These are phyloP conservation scores for Mionectes olivaceus DNA, from an alignment of 2,797 vertebrate species.

Conservation along the genomic window DNA sequence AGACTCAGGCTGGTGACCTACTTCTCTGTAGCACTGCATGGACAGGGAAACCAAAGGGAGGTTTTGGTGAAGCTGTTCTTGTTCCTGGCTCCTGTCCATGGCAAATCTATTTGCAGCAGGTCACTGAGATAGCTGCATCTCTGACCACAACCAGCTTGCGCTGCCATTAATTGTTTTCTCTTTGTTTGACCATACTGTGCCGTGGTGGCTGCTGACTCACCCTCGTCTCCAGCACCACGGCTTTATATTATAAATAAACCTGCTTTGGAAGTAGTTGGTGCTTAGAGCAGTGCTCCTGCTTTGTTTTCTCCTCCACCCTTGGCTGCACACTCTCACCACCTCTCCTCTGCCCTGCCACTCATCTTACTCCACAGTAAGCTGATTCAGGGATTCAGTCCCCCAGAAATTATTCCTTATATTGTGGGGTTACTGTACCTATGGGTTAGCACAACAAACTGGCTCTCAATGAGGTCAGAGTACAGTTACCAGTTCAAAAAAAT, in stretches of 20 bases:
- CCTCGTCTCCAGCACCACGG: background rate
- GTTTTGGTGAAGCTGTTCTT: background rate
- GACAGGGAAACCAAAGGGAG: background rate
- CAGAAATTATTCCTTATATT: background rate
- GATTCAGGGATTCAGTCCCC: background rate
- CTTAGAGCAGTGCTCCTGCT: background rate
- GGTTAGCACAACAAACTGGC: background rate
- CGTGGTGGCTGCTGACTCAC: background rate
- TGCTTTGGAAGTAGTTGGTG: background rate
- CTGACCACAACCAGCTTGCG: background rate
- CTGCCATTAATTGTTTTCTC: background rate
- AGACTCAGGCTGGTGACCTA: background rate
- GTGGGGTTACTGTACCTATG: background rate
- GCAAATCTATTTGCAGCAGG: background rate
- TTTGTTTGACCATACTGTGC: background rate
- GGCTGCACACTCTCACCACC: background rate
- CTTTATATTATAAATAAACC: background rate
- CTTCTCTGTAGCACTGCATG: background rate
- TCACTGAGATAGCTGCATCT: background rate
- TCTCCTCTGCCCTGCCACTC: background rate
- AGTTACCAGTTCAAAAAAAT: background rate
- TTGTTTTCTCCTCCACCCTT: background rate
- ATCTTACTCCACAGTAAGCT: background rate
- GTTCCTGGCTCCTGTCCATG: background rate
- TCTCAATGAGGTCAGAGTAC: background rate